Evolutionary conservation across 2,113 vertebrate species (phyloP), one percentile per base, ranked within the genome.

Genomic region (Corvus moneduloides): DNA sequence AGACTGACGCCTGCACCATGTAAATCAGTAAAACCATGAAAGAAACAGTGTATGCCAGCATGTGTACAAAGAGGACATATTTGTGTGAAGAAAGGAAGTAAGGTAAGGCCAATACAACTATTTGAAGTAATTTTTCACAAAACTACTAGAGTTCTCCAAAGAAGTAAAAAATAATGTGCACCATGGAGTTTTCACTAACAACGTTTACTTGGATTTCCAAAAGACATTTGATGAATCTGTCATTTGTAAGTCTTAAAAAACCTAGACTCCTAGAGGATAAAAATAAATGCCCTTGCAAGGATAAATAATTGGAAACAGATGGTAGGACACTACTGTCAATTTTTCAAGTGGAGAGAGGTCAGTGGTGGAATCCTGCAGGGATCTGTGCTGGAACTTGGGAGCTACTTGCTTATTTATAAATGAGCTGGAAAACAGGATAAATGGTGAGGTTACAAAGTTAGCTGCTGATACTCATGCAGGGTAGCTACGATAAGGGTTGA

Each of bases 271-370:
- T 80, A 93, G 73, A 90, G 69, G 86, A 93, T 71, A 96, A 95
- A 97, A 96, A 96, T 94, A 94, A 95, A 92, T 81, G 89, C 62
- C 94, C 91, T 95, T 96, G 76, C 66, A 94, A 94, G 91, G 91
- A 95, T 89, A 96, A 97, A 96, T 96, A 97, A 97, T 94, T 97
- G 89, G 69, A 94, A 94, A 78, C 96, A 97, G 96, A 97, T 95
- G 95, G 96, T 64, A 84, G 84, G 73, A 95, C 80, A 95, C 89
- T 93, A 94, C 80, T 92, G 95, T 94, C 93, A 82, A 44, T 94
- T 96, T 95, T 91, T 84, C 91, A 88, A 26, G 80, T 35, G 1
- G 76, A 94, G 96, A 93, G 86, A 96, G 96, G 96, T 97, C 95
- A 97, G 0, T 81, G 91, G 74, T 84, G 84, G 95, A 97, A 90